Evolutionary conservation across 2,888 invertebrate species (phyloP).

Genomic region (Nomada lathburiana): DNA sequence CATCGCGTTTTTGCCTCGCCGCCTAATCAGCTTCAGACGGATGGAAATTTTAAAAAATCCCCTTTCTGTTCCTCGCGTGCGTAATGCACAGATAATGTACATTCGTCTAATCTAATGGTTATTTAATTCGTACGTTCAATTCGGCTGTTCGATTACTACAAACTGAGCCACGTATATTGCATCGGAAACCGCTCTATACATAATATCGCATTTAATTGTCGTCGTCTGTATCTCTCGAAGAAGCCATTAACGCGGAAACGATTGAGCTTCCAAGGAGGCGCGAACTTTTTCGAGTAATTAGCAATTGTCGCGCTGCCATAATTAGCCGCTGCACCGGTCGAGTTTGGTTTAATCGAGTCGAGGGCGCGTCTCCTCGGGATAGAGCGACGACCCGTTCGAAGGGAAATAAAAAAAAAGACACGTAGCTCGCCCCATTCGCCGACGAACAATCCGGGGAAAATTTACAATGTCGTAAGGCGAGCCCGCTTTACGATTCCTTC

Average conservation of each 20-base stretch:
- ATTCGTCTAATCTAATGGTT: not conserved
- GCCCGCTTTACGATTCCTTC: constrained; percentile 27
- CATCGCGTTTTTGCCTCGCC: constrained; percentile 12
- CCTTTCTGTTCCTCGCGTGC: not conserved
- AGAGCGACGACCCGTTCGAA: not conserved
- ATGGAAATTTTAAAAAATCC: constrained; percentile 19
- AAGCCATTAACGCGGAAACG: constrained; percentile 11
- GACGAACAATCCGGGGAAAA: constrained; percentile 38
- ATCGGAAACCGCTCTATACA: no score
- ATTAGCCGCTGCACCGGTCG: constrained; percentile 27
- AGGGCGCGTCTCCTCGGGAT: constrained; percentile 11
- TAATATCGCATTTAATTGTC: no score
- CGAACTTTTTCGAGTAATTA: constrained; percentile 39
- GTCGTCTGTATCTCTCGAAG: not conserved
- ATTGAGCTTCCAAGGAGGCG: constrained; percentile 8
- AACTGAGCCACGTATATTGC: no score
- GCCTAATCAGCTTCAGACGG: constrained; percentile 30
- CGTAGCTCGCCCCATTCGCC: not conserved
- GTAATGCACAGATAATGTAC: not conserved
- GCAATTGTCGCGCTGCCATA: constrained; percentile 30
- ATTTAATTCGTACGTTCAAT: not conserved
- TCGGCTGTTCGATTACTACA: not conserved
- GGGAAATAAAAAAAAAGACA: constrained; percentile 5
- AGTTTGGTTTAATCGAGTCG: constrained; percentile 42
- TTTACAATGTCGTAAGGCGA: constrained; percentile 37